Percentiles rank a stretch among this genome's conserved stretches.
These are phyloP conservation scores for Mimumesa dahlbomi DNA, from an alignment of 2,888 invertebrate genomes.

Conservation along the genomic window DNA sequence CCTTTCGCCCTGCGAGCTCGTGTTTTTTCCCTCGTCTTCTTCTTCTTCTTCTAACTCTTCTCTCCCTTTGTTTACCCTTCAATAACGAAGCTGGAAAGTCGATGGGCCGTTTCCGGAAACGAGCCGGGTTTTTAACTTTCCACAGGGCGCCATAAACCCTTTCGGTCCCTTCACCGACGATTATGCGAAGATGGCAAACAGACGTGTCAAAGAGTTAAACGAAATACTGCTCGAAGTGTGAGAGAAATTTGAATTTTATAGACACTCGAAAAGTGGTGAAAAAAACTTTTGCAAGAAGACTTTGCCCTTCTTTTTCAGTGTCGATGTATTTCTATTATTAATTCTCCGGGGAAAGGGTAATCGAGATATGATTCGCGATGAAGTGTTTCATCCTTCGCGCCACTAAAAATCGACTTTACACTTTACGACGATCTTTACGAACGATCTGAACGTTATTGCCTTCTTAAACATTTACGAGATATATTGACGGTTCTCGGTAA, in stretches of 20 bases:
- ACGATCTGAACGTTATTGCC: conserved; percentile 1
- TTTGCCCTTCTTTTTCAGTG: no score
- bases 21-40: conserved; percentile 1
- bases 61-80: background rate
- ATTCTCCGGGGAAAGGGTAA: no score
- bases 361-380: no score
- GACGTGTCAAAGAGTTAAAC: no score
- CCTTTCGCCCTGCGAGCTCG: conserved; percentile 13
- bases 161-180: background rate
- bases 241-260: no score
- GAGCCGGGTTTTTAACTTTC: conserved; percentile 8
- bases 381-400: no score
- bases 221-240: no score
- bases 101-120: background rate
- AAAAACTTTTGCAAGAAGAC: no score
- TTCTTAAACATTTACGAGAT: conserved; percentile 10
- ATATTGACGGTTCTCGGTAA: conserved; percentile 7
- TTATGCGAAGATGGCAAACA: no score
- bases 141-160: conserved; percentile 30
- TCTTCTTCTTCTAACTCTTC: no score
- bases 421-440: conserved; percentile 22
- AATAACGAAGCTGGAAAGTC: background rate
- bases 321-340: no score
- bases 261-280: no score
- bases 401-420: background rate